These are phyloP conservation scores for Lottia scabra DNA, from an alignment of 2,888 invertebrate genomes.

Conservation along the genomic window DNA sequence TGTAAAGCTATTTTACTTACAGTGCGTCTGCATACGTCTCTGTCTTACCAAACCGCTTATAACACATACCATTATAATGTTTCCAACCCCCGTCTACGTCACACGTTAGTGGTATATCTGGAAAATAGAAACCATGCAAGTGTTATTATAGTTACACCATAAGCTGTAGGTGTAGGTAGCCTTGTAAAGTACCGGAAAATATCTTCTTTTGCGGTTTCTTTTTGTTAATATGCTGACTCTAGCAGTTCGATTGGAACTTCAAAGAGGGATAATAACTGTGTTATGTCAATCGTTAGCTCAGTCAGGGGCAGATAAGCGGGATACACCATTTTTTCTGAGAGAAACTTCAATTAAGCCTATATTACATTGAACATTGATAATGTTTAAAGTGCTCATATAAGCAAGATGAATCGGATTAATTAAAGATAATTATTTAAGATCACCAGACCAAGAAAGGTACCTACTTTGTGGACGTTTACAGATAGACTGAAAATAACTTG, in stretches of 20 bases:
- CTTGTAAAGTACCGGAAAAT: not conserved
- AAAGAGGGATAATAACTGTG: too few relatives aligned
- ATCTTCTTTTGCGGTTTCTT: too few relatives aligned
- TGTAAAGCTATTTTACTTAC: conserved; percentile 27
- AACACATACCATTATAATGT: conserved; percentile 42
- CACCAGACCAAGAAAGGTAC: not conserved
- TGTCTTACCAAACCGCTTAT: conserved; percentile 33
- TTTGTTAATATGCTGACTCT: too few relatives aligned
- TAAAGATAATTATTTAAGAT: too few relatives aligned
- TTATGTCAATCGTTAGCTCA: too few relatives aligned
- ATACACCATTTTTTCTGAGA: too few relatives aligned
- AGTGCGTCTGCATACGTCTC: conserved; percentile 37
- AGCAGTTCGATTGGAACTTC: too few relatives aligned
- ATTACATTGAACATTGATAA: too few relatives aligned
- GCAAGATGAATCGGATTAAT: too few relatives aligned
- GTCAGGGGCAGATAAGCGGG: too few relatives aligned
- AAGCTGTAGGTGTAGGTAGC: not conserved
- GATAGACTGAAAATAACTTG: not conserved
- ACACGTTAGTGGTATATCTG: conserved; percentile 47
- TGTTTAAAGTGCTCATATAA: too few relatives aligned
- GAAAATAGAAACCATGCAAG: not conserved
- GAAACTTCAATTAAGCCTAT: too few relatives aligned
- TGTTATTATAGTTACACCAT: not conserved
- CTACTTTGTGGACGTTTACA: not conserved
- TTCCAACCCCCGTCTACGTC: conserved; percentile 46